Percentiles rank a stretch among this genome's conserved stretches.
Conservation (phyloP, 2,113 vertebrate species). For the Forbesichthys papilliferus region DNA sequence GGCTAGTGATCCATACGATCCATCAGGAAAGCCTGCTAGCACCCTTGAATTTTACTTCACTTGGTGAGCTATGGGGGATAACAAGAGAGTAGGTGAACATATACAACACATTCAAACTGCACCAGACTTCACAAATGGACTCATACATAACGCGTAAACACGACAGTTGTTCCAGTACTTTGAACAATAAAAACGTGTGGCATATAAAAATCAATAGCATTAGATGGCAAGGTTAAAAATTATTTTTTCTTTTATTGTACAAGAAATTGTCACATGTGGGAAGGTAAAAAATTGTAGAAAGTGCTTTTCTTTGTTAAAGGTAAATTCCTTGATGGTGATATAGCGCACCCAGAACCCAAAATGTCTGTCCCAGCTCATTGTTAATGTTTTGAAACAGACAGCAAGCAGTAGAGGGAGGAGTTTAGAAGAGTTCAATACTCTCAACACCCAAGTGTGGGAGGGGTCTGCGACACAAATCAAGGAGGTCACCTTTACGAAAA, state of each 20-base stretch:
- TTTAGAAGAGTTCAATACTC: too few relatives aligned
- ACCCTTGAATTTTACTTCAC: conserved; percentile 54
- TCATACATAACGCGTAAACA: conserved; percentile 54
- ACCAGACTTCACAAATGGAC: conserved; percentile 58
- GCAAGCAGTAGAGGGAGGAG: neutral
- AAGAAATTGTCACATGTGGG: conserved; percentile 50
- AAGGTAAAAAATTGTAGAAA: conserved; percentile 37
- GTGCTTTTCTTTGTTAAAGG: conserved; percentile 31
- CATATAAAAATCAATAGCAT: conserved; percentile 56
- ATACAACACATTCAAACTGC: conserved; percentile 59
- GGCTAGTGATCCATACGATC: conserved; percentile 51
- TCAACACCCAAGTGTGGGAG: too few relatives aligned
- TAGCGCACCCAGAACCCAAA: too few relatives aligned
- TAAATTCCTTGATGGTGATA: neutral
- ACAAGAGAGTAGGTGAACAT: conserved; percentile 50
- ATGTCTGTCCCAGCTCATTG: too few relatives aligned
- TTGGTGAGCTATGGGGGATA: conserved; percentile 45
- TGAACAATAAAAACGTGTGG: conserved; percentile 45
- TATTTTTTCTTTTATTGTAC: conserved; percentile 53
- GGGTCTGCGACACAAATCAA: too few relatives aligned
- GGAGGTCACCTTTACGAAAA: conserved; percentile 13
- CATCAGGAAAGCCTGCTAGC: conserved; percentile 63
- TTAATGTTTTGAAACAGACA: neutral
- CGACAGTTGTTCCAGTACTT: conserved; percentile 44
- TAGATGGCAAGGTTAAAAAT: conserved; percentile 38